A percentile compares a stretch with the other conserved stretches of the same genome.
Conservation (phyloP, 1,140 invertebrate species). For the Scaptomyza graminum region DNA sequence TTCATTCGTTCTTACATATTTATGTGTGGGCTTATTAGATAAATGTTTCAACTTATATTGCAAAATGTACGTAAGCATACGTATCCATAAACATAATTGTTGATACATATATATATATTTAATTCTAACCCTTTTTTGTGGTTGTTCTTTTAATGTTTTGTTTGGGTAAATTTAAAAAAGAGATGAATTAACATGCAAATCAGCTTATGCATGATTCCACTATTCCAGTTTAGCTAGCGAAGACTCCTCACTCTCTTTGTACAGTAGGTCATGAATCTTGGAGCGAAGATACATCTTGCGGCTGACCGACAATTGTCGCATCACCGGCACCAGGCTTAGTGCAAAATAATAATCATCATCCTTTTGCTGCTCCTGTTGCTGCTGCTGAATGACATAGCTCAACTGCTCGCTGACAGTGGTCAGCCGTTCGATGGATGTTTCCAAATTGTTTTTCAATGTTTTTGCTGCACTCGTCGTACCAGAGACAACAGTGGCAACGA, state of each 20-base stretch:
- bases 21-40: conserved; percentile 30
- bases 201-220: conserved; percentile 3
- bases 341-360: conserved; percentile 75
- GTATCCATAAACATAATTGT: conserved; percentile 26
- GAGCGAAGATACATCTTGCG: conserved; percentile 70
- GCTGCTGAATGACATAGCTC: conserved; percentile 66
- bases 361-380: conserved; percentile 59
- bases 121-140: neutral
- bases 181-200: conserved; percentile 13
- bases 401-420: conserved; percentile 68
- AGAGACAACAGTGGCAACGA: conserved; percentile 61
- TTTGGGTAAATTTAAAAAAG: conserved; percentile 10
- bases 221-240: conserved; percentile 25
- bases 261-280: conserved; percentile 70
- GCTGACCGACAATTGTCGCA: conserved; percentile 63
- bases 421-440: conserved; percentile 66
- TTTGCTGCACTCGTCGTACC: conserved; percentile 49
- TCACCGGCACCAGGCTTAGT: conserved; percentile 61
- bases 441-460: conserved; percentile 68
- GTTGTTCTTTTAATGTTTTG: conserved; percentile 1
- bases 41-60: conserved; percentile 28
- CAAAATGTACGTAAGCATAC: conserved; percentile 21
- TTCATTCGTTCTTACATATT: conserved; percentile 21
- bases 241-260: conserved; percentile 60
- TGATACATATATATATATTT: neutral